Evolutionary conservation across 1,140 invertebrate genomes (phyloP).

Genomic region (Meloidogyne chitwoodi): DNA sequence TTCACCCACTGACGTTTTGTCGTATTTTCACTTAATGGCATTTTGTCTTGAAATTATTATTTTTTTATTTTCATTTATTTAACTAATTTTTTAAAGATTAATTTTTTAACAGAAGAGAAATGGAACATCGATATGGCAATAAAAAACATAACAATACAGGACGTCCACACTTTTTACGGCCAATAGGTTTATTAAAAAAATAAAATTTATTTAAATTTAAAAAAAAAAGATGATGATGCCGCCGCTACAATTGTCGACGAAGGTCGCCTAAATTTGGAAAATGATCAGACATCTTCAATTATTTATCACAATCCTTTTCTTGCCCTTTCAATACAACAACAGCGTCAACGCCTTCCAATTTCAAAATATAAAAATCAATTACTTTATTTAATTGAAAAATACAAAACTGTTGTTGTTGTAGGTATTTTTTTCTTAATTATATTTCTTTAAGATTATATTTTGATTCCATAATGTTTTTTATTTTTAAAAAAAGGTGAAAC

Average conservation of each 20-base stretch:
- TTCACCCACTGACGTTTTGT: too few relatives aligned
- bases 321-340: slow-evolving; percentile 56
- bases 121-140: not conserved
- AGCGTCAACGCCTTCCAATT: slow-evolving; percentile 52
- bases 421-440: slow-evolving; percentile 81
- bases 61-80: not conserved
- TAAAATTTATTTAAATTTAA: not conserved
- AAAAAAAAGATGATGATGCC: slow-evolving; percentile 13
- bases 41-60: not conserved
- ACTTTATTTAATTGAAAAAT: slow-evolving; percentile 52
- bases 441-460: too few relatives aligned
- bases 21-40: too few relatives aligned
- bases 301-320: slow-evolving; percentile 53
- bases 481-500: slow-evolving; percentile 74
- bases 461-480: too few relatives aligned
- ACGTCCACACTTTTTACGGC: slow-evolving; percentile 13
- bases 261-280: slow-evolving; percentile 4
- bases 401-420: slow-evolving; percentile 67
- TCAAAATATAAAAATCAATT: slow-evolving; percentile 55
- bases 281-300: slow-evolving; percentile 12
- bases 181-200: slow-evolving; percentile 6
- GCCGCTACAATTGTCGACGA: slow-evolving; percentile 16
- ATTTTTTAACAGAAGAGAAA: not conserved
- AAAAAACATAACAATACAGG: not conserved
- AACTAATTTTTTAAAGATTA: not conserved